Base-by-base conservation (phyloP, 64 coral and sea anemone species). In the Astreopora myriophthalma region DNA sequence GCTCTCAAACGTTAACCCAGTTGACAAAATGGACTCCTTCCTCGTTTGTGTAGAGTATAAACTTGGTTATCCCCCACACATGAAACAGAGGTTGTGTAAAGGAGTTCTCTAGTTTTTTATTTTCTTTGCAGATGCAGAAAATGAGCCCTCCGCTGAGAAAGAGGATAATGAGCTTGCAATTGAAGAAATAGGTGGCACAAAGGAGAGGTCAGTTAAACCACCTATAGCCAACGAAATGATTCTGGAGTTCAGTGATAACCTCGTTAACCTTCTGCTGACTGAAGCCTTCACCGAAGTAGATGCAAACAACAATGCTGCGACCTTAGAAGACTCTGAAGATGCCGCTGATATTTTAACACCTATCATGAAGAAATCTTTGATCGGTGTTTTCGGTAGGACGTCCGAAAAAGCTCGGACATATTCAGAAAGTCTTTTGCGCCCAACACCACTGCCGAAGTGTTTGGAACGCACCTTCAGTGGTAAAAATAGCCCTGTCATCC, bases 331-430 rank as follows among this genome's bases (percentile, higher is more conserved):
- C 34, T 22, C 49, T 17, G 89, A 51, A 39, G 91, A 93, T 38
- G 80, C 37, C 28, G 80, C 12, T 69, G 69, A 93, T 52, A 26
- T 79, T 49, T 38, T 93, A 16, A 84, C 71, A 28, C 69, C 51
- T 34, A 34, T 88, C 27, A 93, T 93, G 85, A 88, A 88, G 60
- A 93, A 93, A 68, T 93, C 91, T 23, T 52, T 93, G 29, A 74
- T 29, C 33, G 91, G 71, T 48, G 91, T 81, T 13, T 93, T 93
- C 25, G 60, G 76, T 34, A 38, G 40, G 13, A 65, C 84, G 0
- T 85, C 91, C 19, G 73, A 93, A 17, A 93, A 93, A 58, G 29
- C 36, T 28, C 55, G 62, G 13, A 34, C 11, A 34, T 93, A 88
- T 58, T 58, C 70, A 28, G 91, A 87, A 61, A 79, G 25, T 34